These are phyloP conservation scores for Fistularia tabacaria DNA, from an alignment of 2,797 vertebrate species.

Conservation along the genomic window DNA sequence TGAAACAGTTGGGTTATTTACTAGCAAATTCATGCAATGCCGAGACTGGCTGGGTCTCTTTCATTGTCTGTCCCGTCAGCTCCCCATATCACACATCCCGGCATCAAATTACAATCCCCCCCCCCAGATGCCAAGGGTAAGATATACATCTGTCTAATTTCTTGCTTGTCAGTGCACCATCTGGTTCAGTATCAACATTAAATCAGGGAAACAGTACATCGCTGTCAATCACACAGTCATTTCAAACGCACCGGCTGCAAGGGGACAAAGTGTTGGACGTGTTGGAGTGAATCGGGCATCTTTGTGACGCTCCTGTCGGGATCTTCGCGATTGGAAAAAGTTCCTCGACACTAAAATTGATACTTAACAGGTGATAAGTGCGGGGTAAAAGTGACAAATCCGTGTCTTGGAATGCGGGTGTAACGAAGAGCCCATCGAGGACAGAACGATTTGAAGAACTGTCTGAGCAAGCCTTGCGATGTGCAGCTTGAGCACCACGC, in stretches of 20 bases:
- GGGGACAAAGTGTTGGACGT: conserved; percentile 7
- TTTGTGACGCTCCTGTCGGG: conserved; percentile 11
- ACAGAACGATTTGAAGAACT: too few species aligned
- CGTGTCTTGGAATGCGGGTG: too few species aligned
- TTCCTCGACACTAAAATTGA: too few species aligned
- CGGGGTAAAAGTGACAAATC: not conserved
- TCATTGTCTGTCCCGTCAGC: conserved; percentile 18
- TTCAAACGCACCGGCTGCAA: conserved; percentile 1
- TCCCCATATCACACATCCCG: conserved; percentile 2
- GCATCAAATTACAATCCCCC: conserved; percentile 21
- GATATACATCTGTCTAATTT: conserved; percentile 72
- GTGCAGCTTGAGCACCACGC: too few species aligned
- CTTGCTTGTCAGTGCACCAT: conserved; percentile 67
- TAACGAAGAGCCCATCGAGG: too few species aligned
- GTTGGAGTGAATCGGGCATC: conserved; percentile 3
- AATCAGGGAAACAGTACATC: conserved; percentile 37
- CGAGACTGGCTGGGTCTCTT: conserved; percentile 18
- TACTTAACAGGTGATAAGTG: not conserved
- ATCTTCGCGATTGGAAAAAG: too few species aligned
- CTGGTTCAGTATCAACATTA: conserved; percentile 61
- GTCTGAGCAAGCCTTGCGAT: too few species aligned
- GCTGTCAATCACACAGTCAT: conserved; percentile 33
- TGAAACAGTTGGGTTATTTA: conserved; percentile 9
- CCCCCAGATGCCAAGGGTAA: conserved; percentile 52
- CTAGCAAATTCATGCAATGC: conserved; percentile 8